phyloP scores from a whole-genome alignment of 2,113 vertebrate species.

The Corythornis vintsioides region DNA sequence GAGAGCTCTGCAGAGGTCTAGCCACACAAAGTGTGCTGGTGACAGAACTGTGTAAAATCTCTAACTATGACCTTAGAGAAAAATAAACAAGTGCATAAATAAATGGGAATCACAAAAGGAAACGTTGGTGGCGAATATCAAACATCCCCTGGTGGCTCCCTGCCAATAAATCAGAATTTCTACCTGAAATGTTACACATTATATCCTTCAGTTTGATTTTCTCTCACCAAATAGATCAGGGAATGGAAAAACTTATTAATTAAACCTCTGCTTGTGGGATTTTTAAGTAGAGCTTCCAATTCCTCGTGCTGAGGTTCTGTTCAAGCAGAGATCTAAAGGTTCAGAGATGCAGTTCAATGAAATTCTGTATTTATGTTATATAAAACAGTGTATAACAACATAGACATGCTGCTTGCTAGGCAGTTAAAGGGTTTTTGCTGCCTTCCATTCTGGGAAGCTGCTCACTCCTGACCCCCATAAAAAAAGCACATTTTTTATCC shows the following conservation, averaged over 20 bases:
- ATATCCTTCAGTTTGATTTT: background rate
- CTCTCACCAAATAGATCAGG: background rate
- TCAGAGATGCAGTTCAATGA: background rate
- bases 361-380: background rate
- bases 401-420: background rate
- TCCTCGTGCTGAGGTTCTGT: background rate
- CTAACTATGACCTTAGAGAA: background rate
- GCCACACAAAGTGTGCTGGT: background rate
- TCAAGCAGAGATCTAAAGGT: background rate
- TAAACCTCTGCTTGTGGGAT: background rate
- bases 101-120: background rate
- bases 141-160: background rate
- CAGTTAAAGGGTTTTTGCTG: background rate
- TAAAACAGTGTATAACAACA: background rate
- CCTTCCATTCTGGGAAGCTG: background rate
- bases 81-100: background rate
- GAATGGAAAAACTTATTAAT: background rate
- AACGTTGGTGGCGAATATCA: background rate
- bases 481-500: background rate
- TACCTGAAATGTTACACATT: background rate
- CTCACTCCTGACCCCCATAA: background rate
- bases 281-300: background rate
- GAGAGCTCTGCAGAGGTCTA: constrained; percentile 36
- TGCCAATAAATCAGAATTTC: background rate
- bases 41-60: constrained; percentile 27